Base-by-base conservation (phyloP, 2,888 invertebrate species). In the Lasioglossum villosulum region DNA sequence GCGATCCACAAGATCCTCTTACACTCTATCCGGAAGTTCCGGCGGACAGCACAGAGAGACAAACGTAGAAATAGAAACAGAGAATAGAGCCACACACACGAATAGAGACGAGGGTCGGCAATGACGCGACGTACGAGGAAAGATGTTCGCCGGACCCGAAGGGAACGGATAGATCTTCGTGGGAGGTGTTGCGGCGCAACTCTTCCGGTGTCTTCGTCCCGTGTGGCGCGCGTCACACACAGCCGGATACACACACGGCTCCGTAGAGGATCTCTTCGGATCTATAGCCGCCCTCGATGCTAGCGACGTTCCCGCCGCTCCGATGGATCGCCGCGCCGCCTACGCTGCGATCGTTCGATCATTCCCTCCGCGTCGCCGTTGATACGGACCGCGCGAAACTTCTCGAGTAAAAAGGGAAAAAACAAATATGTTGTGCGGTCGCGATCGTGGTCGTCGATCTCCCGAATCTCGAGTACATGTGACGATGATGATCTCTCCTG, bases 221-320 rank as follows among this genome's bases (percentile, higher is more conserved):
- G 85, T 85, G 85, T 80, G 84, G 84, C 76, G 84, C 80, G 85
- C 85, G 85, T 80, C 68, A 84, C 84, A 80, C 85, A 70, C 85
- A 27, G 76, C 42, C 76, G 80, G 80, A 84, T 74, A 68, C 45
- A 59, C 83, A 48, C 30, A 66, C 78, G 73, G 73, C 48, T 12
- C 12, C 68, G 45, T 19, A 5, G 37, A 27, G 37, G 37, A 68
- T 42, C 42, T 75, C 73, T 74, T 74, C 34, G 37, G 78, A 48
- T 68, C 71, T n/a, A 78, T 45, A 63, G 52, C 63, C 45, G 30
- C 76, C 42, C 42, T 42, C 59, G 82, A 82, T 27, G 63, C 19
- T 6, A 52, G 66, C 82, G 45, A 82, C 42, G 76, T 82, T 76
- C 82, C 19, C 74, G 79, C 74, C 68, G 37, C 27, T 66, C 2